Conservation (phyloP, 2,888 invertebrate species). For the Acronicta alni region DNA sequence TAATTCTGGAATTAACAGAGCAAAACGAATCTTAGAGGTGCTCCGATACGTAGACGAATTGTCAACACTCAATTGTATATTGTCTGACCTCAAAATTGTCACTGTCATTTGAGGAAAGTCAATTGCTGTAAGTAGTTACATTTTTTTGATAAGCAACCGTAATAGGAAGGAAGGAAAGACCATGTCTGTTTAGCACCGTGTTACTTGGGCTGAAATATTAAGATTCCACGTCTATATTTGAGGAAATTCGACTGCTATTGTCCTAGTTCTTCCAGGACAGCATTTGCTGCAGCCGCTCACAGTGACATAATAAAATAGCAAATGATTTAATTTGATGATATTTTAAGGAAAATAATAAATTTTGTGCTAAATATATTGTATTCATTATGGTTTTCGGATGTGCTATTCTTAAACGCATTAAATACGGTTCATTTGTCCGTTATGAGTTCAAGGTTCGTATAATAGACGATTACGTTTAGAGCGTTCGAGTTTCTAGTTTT, state of each 20-base stretch:
- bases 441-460: slow-evolving; percentile 53
- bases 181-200: too few species aligned
- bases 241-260: slow-evolving; percentile 9
- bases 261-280: slow-evolving; percentile 1
- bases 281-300: neutral
- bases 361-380: slow-evolving; percentile 44
- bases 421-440: slow-evolving; percentile 33
- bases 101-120: neutral
- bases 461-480: slow-evolving; percentile 34
- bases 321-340: neutral
- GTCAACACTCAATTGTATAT: slow-evolving; percentile 1
- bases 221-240: too few species aligned
- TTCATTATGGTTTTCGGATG: slow-evolving; percentile 44
- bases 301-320: neutral
- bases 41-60: slow-evolving; percentile 1
- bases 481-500: slow-evolving; percentile 35
- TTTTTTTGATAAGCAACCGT: too few species aligned
- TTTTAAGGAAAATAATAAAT: slow-evolving; percentile 42
- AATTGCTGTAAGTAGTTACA: slow-evolving; percentile 2
- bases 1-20: neutral
- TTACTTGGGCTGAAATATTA: too few species aligned
- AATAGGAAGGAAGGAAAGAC: too few species aligned
- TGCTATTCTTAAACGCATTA: slow-evolving; percentile 43
- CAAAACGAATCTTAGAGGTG: slow-evolving; percentile 1
- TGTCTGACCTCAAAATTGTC: slow-evolving; percentile 33